Percentiles rank a stretch among this genome's conserved stretches.
These are phyloP conservation scores for Mythimna ferrago DNA, from an alignment of 2,888 invertebrate species.

Conservation along the genomic window DNA sequence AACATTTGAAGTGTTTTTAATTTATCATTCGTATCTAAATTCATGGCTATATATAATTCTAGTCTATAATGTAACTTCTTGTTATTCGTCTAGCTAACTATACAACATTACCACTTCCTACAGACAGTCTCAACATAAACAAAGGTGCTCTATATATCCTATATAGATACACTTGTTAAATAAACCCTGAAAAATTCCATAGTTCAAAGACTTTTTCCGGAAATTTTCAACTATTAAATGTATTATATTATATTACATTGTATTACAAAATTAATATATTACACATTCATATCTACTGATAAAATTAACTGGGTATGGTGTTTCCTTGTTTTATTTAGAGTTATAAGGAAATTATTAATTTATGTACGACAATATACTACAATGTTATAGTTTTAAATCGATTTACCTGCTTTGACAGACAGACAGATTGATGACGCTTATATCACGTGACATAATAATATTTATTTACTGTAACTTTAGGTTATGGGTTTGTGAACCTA, in stretches of 20 bases:
- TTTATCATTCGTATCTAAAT: background rate
- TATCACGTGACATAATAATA: background rate
- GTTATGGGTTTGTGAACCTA: background rate
- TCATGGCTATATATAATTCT: background rate
- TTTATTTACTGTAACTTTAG: conserved; percentile 1
- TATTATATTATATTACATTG: background rate
- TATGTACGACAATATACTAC: conserved; percentile 10
- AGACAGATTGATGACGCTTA: background rate
- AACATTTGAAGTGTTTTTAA: conserved; percentile 5
- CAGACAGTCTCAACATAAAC: conserved; percentile 8
- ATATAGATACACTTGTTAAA: conserved; percentile 45
- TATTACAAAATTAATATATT: conserved; percentile 46
- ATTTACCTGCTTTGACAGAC: conserved; percentile 20
- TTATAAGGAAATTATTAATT: conserved; percentile 34
- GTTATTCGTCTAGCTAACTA: background rate
- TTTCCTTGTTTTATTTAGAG: conserved; percentile 58
- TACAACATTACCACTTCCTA: conserved; percentile 35
- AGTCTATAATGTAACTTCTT: background rate
- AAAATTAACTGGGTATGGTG: conserved; percentile 38
- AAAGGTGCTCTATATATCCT: conserved; percentile 42
- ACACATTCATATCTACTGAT: conserved; percentile 53
- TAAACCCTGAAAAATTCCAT: conserved; percentile 53
- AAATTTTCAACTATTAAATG: conserved; percentile 20
- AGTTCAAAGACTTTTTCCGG: conserved; percentile 51
- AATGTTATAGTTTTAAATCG: conserved; percentile 7